These are phyloP conservation scores for Strigops habroptila DNA, from an alignment of 2,113 vertebrate species.

Conservation along the genomic window DNA sequence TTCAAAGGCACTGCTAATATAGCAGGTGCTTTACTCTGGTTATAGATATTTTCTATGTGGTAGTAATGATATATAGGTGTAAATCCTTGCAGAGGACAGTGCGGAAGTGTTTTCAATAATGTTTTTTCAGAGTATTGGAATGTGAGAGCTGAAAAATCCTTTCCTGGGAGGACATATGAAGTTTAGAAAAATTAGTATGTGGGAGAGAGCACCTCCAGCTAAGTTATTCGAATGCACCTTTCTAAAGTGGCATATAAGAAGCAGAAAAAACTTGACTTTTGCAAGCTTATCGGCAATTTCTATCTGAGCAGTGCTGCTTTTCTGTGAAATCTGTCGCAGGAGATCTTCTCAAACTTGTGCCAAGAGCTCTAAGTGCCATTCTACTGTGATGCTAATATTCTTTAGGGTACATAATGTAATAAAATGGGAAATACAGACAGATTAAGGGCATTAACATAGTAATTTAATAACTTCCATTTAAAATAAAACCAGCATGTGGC, in stretches of 20 bases:
- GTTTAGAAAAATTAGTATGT: neutral
- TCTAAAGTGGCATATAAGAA: neutral
- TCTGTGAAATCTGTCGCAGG: neutral
- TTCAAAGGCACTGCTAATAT: neutral
- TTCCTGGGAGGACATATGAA: neutral
- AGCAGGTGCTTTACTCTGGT: neutral
- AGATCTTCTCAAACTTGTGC: neutral
- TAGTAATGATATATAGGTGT: neutral
- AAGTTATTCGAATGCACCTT: neutral
- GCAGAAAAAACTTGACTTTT: neutral
- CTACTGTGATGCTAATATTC: neutral
- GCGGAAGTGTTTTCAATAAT: neutral
- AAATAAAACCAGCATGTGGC: slow-evolving; percentile 29
- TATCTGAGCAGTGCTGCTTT: neutral
- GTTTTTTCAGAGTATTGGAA: neutral
- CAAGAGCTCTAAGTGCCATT: neutral
- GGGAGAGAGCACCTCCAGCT: neutral
- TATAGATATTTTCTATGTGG: neutral
- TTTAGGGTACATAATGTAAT: neutral
- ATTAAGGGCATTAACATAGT: neutral
- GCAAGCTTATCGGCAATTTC: neutral
- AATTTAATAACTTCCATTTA: slow-evolving; percentile 19
- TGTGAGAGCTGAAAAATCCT: neutral
- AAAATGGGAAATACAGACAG: neutral
- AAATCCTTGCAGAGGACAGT: neutral